phyloP scores from a whole-genome alignment of 2,113 vertebrate species.

The Alaudala cheleensis region DNA sequence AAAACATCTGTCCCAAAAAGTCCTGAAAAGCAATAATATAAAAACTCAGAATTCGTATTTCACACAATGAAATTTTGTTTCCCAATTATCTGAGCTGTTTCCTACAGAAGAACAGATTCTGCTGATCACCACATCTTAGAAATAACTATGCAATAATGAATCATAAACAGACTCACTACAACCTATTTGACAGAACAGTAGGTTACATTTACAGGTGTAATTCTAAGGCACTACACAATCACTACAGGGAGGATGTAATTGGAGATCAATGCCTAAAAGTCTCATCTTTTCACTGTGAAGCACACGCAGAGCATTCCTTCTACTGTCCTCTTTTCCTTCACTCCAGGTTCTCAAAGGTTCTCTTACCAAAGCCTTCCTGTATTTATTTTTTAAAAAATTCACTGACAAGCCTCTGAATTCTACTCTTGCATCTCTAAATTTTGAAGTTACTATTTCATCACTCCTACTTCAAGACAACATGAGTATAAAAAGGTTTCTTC shows the following conservation, averaged over 20 bases:
- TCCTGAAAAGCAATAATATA: conserved; percentile 79
- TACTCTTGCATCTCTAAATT: neutral
- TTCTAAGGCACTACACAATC: neutral
- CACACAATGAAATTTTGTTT: neutral
- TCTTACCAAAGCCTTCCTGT: neutral
- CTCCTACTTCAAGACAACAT: neutral
- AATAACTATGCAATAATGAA: neutral
- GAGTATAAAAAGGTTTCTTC: neutral
- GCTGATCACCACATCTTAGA: neutral
- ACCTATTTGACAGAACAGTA: neutral
- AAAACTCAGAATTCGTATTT: neutral
- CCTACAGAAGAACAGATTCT: neutral
- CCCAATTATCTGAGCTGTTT: neutral
- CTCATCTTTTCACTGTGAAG: neutral
- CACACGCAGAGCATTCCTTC: neutral
- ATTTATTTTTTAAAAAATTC: neutral
- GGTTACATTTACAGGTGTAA: neutral
- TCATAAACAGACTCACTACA: neutral
- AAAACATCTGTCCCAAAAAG: conserved; percentile 93
- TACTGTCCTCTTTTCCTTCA: neutral
- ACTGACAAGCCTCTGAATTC: neutral
- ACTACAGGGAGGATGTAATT: neutral
- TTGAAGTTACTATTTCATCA: neutral
- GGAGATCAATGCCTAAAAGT: neutral
- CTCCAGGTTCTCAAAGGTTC: neutral